phyloP scores from a whole-genome alignment of 2,888 invertebrate species.

The Catocala sponsa region DNA sequence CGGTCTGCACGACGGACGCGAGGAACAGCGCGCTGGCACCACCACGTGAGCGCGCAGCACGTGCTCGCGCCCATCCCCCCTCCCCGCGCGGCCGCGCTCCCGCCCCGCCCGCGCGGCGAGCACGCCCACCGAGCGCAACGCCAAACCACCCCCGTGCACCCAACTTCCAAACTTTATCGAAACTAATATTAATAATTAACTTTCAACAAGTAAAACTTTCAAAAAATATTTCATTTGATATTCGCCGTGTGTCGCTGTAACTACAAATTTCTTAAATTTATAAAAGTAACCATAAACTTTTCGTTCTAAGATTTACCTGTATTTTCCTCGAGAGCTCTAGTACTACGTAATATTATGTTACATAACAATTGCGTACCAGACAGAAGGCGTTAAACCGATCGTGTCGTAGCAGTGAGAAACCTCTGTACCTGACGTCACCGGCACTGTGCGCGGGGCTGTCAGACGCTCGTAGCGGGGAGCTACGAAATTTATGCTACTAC shows the following conservation, averaged over 20 bases:
- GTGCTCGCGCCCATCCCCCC: constrained; percentile 75
- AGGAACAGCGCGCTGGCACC: constrained; percentile 70
- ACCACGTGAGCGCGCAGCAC: constrained; percentile 85
- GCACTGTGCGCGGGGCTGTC: constrained; percentile 27
- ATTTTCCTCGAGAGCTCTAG: not conserved
- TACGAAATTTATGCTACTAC: constrained; percentile 58
- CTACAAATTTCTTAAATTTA: not conserved
- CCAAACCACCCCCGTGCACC: constrained; percentile 55
- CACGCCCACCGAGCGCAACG: constrained; percentile 65
- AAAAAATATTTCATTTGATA: constrained; percentile 14
- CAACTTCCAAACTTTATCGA: constrained; percentile 43
- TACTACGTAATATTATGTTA: constrained; percentile 21
- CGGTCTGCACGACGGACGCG: constrained; percentile 80
- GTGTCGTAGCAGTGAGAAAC: constrained; percentile 50
- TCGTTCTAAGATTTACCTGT: not conserved
- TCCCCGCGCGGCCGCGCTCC: constrained; percentile 58
- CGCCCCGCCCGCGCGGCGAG: constrained; percentile 61
- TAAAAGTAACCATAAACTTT: not conserved
- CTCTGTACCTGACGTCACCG: constrained; percentile 58
- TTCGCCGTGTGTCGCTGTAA: constrained; percentile 2
- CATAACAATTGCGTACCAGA: constrained; percentile 26
- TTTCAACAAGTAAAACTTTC: constrained; percentile 35
- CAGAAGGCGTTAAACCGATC: constrained; percentile 28
- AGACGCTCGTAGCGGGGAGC: constrained; percentile 59
- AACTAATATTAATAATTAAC: constrained; percentile 41